Percentiles rank a stretch among this genome's conserved stretches.
These are phyloP conservation scores for Hemicrepidius hirtus DNA, from an alignment of 2,888 invertebrate genomes.

Conservation along the genomic window DNA sequence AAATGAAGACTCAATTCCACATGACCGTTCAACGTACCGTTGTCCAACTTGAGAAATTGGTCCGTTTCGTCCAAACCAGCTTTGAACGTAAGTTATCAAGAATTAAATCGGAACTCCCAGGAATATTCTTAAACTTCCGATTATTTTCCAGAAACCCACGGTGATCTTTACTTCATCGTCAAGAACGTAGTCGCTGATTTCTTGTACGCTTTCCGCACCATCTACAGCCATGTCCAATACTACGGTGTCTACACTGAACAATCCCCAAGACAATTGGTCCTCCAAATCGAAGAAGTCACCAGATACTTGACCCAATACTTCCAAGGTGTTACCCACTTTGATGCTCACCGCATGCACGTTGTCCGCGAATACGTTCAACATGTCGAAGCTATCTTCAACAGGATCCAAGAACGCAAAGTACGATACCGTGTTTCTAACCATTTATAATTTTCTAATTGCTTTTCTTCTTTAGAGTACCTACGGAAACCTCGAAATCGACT, in stretches of 20 bases:
- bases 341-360: too few relatives aligned
- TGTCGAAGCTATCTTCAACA: background rate
- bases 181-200: slow-evolving; percentile 29
- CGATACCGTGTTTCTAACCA: too few relatives aligned
- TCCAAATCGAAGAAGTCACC: slow-evolving; percentile 39
- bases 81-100: slow-evolving; percentile 2
- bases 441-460: too few relatives aligned
- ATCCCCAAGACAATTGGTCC: slow-evolving; percentile 16
- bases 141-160: background rate
- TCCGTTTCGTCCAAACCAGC: background rate
- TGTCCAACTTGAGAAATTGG: slow-evolving; percentile 3
- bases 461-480: background rate
- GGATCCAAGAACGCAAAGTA: too few relatives aligned
- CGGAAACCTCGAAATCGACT: background rate
- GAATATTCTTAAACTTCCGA: background rate
- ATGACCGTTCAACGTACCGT: background rate
- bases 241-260: slow-evolving; percentile 13
- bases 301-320: slow-evolving; percentile 30
- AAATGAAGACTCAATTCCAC: slow-evolving; percentile 2
- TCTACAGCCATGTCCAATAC: slow-evolving; percentile 9
- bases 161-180: slow-evolving; percentile 1
- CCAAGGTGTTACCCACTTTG: slow-evolving; percentile 13
- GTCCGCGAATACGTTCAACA: background rate
- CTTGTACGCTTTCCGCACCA: slow-evolving; percentile 21
- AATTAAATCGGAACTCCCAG: too few relatives aligned